These are phyloP conservation scores for Rhamphomyia laevipes DNA, from an alignment of 2,888 invertebrate genomes.

Conservation along the genomic window DNA sequence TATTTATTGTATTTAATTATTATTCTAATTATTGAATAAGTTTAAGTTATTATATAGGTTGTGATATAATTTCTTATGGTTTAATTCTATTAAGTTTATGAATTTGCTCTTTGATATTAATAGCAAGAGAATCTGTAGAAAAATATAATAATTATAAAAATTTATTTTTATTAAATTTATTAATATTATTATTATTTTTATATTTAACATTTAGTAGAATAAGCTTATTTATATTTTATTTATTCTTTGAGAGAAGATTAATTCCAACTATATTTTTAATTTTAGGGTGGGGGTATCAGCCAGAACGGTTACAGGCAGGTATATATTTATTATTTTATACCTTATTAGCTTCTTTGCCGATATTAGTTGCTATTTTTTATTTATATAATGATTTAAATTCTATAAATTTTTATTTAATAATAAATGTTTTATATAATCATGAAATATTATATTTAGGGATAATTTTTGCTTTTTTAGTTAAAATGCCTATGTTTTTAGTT, in stretches of 20 bases:
- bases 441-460: conserved; percentile 43
- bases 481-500: conserved; percentile 57
- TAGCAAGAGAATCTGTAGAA: conserved; percentile 41
- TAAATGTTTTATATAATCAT: conserved; percentile 35
- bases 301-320: conserved; percentile 54
- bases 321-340: conserved; percentile 61
- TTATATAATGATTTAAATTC: conserved; percentile 30
- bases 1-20: conserved; percentile 38
- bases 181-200: conserved; percentile 44
- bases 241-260: conserved; percentile 57
- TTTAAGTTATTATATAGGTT: conserved; percentile 33
- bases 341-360: conserved; percentile 49
- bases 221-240: conserved; percentile 55
- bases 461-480: conserved; percentile 55
- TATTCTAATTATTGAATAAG: conserved; percentile 31
- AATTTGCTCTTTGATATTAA: conserved; percentile 48
- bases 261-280: conserved; percentile 56
- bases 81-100: conserved; percentile 47
- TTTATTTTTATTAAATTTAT: conserved; percentile 43
- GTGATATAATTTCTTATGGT: conserved; percentile 44
- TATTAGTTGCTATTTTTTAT: conserved; percentile 27
- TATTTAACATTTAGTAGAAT: conserved; percentile 44
- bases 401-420: conserved; percentile 44
- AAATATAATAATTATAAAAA: conserved; percentile 38
- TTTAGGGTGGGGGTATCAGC: conserved; percentile 55